These are phyloP conservation scores for Microchirus variegatus DNA, from an alignment of 2,797 vertebrate genomes.

Conservation along the genomic window DNA sequence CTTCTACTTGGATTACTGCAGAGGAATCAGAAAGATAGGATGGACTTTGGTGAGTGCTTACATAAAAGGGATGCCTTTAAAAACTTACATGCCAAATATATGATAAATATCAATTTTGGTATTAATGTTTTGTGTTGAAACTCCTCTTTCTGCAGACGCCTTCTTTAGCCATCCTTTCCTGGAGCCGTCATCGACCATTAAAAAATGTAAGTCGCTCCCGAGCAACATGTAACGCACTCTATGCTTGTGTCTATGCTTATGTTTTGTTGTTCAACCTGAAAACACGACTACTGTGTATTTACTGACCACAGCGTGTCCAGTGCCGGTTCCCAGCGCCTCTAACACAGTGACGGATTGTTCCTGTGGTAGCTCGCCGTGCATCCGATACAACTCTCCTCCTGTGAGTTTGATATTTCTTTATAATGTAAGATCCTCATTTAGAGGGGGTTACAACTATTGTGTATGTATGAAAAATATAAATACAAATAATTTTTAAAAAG, in stretches of 20 bases:
- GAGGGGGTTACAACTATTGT: slow-evolving; percentile 11
- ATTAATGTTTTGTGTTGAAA: not conserved
- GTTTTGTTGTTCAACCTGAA: not conserved
- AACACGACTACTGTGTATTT: not conserved
- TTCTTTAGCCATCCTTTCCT: slow-evolving; percentile 97
- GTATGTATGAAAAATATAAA: not conserved
- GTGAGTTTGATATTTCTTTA: slow-evolving; percentile 80
- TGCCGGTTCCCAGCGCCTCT: slow-evolving; percentile 89
- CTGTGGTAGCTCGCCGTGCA: slow-evolving; percentile 90
- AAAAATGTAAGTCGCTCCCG: slow-evolving; percentile 88
- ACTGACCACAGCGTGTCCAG: slow-evolving; percentile 87
- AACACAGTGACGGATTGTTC: slow-evolving; percentile 87
- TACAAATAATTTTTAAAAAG: not conserved
- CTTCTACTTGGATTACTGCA: slow-evolving; percentile 93
- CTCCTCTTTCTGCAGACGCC: slow-evolving; percentile 77
- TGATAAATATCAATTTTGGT: not conserved
- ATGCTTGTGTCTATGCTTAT: no score
- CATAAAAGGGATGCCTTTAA: not conserved
- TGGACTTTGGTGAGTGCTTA: slow-evolving; percentile 92
- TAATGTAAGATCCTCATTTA: slow-evolving; percentile 14
- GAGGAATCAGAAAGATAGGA: slow-evolving; percentile 96
- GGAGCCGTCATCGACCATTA: slow-evolving; percentile 87
- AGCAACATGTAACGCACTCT: not conserved
- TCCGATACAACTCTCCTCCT: slow-evolving; percentile 93
- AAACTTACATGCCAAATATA: not conserved